Evolutionary conservation across 1,140 invertebrate species (phyloP), one percentile per base, ranked within the genome.

Genomic region (Carposina sasakii): DNA sequence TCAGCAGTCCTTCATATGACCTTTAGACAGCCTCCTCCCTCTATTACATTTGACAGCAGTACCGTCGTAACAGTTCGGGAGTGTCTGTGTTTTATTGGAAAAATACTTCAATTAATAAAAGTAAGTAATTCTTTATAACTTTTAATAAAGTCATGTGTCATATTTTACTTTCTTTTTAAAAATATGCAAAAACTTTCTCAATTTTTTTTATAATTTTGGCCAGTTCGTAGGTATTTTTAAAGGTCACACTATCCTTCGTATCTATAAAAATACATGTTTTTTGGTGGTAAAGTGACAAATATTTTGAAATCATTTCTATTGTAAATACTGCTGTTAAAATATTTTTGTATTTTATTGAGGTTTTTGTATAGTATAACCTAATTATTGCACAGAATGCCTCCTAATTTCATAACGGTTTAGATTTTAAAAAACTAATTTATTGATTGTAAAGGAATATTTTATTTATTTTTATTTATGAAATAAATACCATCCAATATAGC

Each of bases 1-100:
- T 62, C 59, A 67, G 52, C 46, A 70, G 76, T 66, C 79, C 79
- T 83, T 83, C 79, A 83, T 77, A 79, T 81, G 79, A 83, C 79
- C 79, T 83, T 78, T 81, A 21, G 40, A 65, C 33, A 66, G 63
- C 77, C 70, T 75, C 73, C 75, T 76, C n/a, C n/a, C 67, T 69
- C 53, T 52, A 50, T 54, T 57, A 55, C 57, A 67, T 76, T 77
- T 83, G 78, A 78, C 79, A 83, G 75, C 71, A 70, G 57, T 65
- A 59, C 55, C 48, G 45, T 57, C 54, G 67, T 56, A 63, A 33
- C 58, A 56, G 68, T 56, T 62, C 60, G 60, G 66, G 62, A 71
- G 66, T 71, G 63, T 63, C 55, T 54, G 56, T 60, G 44, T 55
- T 54, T 56, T 51, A 40, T 21, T 19, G 49, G 51, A 42, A 48